Conservation (phyloP, 2,888 invertebrate genomes). For the Erebia epiphron region DNA sequence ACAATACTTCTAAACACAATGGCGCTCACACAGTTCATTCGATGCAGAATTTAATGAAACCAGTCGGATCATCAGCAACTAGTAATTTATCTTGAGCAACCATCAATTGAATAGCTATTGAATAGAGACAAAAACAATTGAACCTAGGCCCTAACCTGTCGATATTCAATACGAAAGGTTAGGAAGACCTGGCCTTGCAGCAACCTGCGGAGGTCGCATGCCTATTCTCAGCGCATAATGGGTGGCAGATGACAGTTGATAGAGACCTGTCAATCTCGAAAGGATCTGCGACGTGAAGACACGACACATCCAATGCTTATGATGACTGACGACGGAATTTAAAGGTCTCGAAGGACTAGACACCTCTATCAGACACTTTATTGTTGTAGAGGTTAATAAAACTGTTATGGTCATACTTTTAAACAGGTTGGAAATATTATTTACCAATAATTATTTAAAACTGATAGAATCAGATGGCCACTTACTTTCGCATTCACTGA, state of each 20-base stretch:
- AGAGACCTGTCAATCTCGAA: conserved; percentile 46
- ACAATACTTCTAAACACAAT: conserved; percentile 3
- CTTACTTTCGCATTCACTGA: conserved; percentile 24
- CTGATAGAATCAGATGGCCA: conserved; percentile 11
- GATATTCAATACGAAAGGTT: conserved; percentile 62
- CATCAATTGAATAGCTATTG: conserved; percentile 41
- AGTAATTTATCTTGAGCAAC: conserved; percentile 32
- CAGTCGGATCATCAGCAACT: conserved; percentile 17
- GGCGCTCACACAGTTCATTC: background rate
- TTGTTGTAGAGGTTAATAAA: conserved; percentile 3
- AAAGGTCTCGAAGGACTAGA: conserved; percentile 15
- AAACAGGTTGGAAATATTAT: background rate
- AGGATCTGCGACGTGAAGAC: conserved; percentile 15
- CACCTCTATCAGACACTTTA: background rate
- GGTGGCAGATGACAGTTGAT: conserved; percentile 73
- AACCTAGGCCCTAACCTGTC: conserved; percentile 40
- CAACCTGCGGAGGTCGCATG: conserved; percentile 62
- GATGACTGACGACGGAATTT: conserved; percentile 10
- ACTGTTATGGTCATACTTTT: background rate
- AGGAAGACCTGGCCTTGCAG: conserved; percentile 59
- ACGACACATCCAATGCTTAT: conserved; percentile 18
- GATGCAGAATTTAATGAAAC: conserved; percentile 7
- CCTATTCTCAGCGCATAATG: conserved; percentile 67
- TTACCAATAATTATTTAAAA: background rate
- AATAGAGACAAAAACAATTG: conserved; percentile 42